phyloP scores from a whole-genome alignment of 2,888 invertebrate species.

The Lottia gigantea region DNA sequence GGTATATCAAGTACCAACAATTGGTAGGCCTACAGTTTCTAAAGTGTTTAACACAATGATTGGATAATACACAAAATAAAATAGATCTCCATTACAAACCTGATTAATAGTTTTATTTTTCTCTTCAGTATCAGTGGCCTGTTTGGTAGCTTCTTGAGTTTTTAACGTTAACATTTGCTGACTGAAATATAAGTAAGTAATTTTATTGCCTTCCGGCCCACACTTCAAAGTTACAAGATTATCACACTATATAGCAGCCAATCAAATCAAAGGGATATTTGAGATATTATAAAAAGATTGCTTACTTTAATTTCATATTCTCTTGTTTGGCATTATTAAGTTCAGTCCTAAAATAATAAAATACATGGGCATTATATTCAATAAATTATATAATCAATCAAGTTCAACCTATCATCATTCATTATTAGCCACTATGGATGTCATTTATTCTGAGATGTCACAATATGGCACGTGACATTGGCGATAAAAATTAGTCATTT shows the following conservation, averaged over 20 bases:
- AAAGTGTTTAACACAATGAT: no score
- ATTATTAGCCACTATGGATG: no score
- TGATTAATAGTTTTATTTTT: constrained; percentile 73
- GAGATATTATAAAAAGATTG: neutral
- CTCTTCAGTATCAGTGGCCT: constrained; percentile 78
- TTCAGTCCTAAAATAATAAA: constrained; percentile 40
- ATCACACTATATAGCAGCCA: no score
- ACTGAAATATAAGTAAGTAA: constrained; percentile 25
- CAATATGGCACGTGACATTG: no score
- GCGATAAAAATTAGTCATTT: no score
- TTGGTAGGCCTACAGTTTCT: no score
- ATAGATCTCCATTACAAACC: constrained; percentile 42
- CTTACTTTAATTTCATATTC: constrained; percentile 46
- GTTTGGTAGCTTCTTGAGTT: constrained; percentile 72
- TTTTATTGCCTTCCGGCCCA: no score
- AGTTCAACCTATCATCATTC: no score
- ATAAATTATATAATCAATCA: neutral
- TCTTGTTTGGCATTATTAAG: constrained; percentile 45
- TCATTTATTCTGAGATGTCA: no score
- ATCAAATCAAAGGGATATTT: neutral
- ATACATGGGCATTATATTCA: neutral
- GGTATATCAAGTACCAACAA: no score
- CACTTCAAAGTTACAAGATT: no score
- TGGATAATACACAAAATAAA: neutral
- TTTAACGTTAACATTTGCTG: constrained; percentile 71